Percentiles rank a stretch among this genome's conserved stretches.
phyloP scores from a whole-genome alignment of 2,888 invertebrate species.

The Galerucella pusilla region DNA sequence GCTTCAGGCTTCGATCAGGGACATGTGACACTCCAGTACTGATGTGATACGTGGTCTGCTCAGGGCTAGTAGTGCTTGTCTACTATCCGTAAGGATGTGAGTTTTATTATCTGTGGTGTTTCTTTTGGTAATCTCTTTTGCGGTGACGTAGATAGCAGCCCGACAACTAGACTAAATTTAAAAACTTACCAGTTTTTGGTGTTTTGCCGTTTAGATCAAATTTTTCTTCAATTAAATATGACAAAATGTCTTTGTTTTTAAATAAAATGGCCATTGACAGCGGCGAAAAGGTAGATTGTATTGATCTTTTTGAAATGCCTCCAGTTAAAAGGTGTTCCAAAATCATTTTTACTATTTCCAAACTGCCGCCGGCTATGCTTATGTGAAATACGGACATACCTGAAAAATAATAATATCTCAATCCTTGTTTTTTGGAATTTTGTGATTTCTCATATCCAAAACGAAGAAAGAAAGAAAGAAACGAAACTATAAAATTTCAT shows the following conservation, averaged over 20 bases:
- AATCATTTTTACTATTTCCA: slow-evolving; percentile 56
- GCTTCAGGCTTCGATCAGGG: too few relatives aligned
- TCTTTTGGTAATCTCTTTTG: too few relatives aligned
- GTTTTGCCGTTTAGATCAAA: slow-evolving; percentile 55
- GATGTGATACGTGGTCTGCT: too few relatives aligned
- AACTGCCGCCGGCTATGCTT: slow-evolving; percentile 57
- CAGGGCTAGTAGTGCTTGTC: too few relatives aligned
- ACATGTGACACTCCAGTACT: too few relatives aligned
- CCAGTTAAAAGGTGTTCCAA: slow-evolving; percentile 58
- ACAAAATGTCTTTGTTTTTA: slow-evolving; percentile 53
- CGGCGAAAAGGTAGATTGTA: slow-evolving; percentile 59
- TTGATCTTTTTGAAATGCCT: slow-evolving; percentile 58
- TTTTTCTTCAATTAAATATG: slow-evolving; percentile 55
- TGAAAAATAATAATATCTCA: slow-evolving; percentile 35
- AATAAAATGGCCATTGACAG: slow-evolving; percentile 58
- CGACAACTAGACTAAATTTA: background rate
- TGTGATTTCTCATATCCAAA: background rate
- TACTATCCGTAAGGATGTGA: too few relatives aligned
- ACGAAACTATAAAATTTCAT: too few relatives aligned
- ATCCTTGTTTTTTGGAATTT: background rate
- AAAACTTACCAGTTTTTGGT: slow-evolving; percentile 52
- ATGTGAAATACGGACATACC: slow-evolving; percentile 59
- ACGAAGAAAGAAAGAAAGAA: too few relatives aligned
- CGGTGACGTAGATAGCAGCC: too few relatives aligned
- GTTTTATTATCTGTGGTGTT: too few relatives aligned